Conservation (phyloP, 2,113 vertebrate species). For the cattle (Bos taurus) region ARS-UCD2.0 NC_037328.1:80797501-80798000, state of each 20-base stretch:
- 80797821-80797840: neutral
- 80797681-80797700: neutral
- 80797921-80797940: neutral
- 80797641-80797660: neutral
- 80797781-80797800: neutral
- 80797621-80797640: neutral
- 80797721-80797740: neutral
- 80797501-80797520: neutral
- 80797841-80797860: neutral
- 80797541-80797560: neutral
- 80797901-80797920: neutral
- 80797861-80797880: neutral
- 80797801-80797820: neutral
- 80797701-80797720: neutral
- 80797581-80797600: neutral
- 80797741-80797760: neutral
- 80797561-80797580: neutral
- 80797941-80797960: neutral
- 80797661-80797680: neutral
- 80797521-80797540: neutral
- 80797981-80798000: neutral
- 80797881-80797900: neutral
- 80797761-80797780: neutral
- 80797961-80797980: neutral
- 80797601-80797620: neutral